Percentiles rank a stretch among this genome's conserved stretches.
phyloP scores from a whole-genome alignment of 2,888 invertebrate species.

The Lymantria dispar region DNA sequence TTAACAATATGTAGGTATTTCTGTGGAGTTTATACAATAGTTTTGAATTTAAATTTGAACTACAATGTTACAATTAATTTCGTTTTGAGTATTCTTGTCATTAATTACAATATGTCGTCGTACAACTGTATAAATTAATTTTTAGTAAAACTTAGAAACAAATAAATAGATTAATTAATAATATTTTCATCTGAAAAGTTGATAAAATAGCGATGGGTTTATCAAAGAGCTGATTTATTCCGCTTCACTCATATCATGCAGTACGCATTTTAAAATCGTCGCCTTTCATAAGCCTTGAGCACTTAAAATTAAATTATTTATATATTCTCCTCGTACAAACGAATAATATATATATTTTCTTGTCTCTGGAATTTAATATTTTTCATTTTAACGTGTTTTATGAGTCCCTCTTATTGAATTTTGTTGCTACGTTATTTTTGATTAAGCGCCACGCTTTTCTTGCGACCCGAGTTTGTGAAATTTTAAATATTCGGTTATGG shows the following conservation, averaged over 20 bases:
- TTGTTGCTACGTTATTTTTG: conserved; percentile 66
- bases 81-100: too few species aligned
- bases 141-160: too few species aligned
- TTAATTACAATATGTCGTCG: too few species aligned
- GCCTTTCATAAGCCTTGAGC: conserved; percentile 38
- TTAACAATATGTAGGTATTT: too few species aligned
- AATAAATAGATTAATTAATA: too few species aligned
- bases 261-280: conserved; percentile 24
- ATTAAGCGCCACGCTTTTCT: conserved; percentile 51
- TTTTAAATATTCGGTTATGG: conserved; percentile 53
- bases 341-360: conserved; percentile 57
- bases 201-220: conserved; percentile 34
- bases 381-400: conserved; percentile 72
- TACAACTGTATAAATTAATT: too few species aligned
- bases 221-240: conserved; percentile 45
- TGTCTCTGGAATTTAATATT: conserved; percentile 75
- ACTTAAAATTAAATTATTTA: conserved; percentile 66
- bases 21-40: too few species aligned
- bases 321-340: conserved; percentile 38
- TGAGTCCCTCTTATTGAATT: conserved; percentile 69
- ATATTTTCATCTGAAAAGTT: neutral
- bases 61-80: too few species aligned
- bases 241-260: conserved; percentile 13
- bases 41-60: too few species aligned
- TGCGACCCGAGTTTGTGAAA: conserved; percentile 38